Evolutionary conservation across 2,888 invertebrate species (phyloP), one percentile per base, ranked within the genome.

Genomic region (Spodoptera picta): DNA sequence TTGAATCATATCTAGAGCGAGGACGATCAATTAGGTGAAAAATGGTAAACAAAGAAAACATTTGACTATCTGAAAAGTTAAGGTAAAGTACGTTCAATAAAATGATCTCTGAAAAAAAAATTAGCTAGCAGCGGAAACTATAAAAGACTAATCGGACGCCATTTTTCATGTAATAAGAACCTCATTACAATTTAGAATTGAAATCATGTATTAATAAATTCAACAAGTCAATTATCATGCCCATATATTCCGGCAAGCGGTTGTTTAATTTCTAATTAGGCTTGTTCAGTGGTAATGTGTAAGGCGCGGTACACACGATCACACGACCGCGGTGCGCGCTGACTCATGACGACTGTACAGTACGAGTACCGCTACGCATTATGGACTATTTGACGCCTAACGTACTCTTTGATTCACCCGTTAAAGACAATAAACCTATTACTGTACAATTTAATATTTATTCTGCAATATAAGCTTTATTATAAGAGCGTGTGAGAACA

Each of bases 301-400:
- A 58, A 62, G 62, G 73, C 42, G 52, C 52, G 60, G 46, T 46
- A 57, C 57, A 71, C 57, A 67, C 77, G 80, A 75, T 80, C 83
- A 83, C 79, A 67, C 77, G 80, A 75, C 81, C 83, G 83, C 79
- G 70, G 83, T 83, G 86, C 58, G 78, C 86, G 76, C 76, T 89
- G 78, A 72, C 57, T 69, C 78, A 86, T 79, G 77, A 88, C 90
- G 81, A 72, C 71, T 69, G 83, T 87, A 86, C 87, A 81, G 86
- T 84, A 80, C 60, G 79, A 63, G 73, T 83, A 87, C 90, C 90
- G 91, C 87, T 90, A 90, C 75, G 75, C 70, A 83, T 83, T 83
- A 82, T 78, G 73, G 69, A 77, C 81, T 80, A 61, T 73, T 83
- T 80, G 70, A 81, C 81, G 83, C 77, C 68, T 73, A 75, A 54